phyloP scores from a whole-genome alignment of 2,888 invertebrate species.

The Eristalis tenax region DNA sequence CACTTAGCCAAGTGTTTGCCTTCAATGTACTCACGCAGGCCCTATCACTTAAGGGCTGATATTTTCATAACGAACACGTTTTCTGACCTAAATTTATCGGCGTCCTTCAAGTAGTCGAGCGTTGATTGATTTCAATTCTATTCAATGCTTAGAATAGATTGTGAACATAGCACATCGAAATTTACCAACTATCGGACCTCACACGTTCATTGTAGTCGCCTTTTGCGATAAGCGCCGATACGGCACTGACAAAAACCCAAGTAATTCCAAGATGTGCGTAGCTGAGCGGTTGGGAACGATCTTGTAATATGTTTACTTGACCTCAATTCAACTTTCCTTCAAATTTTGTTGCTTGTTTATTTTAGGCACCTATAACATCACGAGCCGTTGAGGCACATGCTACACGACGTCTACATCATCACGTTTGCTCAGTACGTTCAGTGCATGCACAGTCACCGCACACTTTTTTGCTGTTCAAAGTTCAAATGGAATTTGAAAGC shows the following conservation, averaged over 20 bases:
- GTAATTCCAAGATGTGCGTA: not conserved
- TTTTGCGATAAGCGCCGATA: not conserved
- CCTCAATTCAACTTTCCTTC: conserved; percentile 35
- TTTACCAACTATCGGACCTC: not conserved
- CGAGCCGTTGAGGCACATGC: conserved; percentile 23
- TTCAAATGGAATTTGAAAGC: not conserved
- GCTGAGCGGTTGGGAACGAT: not conserved
- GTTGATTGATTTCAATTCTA: not conserved
- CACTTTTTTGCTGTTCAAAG: not conserved
- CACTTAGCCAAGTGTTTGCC: not conserved
- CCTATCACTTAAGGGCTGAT: not conserved
- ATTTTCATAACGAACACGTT: not conserved
- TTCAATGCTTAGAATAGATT: not conserved
- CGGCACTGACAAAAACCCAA: not conserved
- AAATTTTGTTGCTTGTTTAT: conserved; percentile 7
- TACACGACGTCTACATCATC: conserved; percentile 24
- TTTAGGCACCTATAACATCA: not conserved
- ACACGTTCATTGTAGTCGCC: not conserved
- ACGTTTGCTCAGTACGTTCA: not conserved
- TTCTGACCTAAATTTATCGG: not conserved
- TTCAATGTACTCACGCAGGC: not conserved
- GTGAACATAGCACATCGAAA: not conserved
- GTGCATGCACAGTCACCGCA: not conserved
- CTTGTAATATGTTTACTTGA: conserved; percentile 14
- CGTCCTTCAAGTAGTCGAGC: not conserved